These are phyloP conservation scores for Agelas oroides DNA, from an alignment of 37 sponge, comb jelly and placozoan genomes.

Conservation along the genomic window DNA sequence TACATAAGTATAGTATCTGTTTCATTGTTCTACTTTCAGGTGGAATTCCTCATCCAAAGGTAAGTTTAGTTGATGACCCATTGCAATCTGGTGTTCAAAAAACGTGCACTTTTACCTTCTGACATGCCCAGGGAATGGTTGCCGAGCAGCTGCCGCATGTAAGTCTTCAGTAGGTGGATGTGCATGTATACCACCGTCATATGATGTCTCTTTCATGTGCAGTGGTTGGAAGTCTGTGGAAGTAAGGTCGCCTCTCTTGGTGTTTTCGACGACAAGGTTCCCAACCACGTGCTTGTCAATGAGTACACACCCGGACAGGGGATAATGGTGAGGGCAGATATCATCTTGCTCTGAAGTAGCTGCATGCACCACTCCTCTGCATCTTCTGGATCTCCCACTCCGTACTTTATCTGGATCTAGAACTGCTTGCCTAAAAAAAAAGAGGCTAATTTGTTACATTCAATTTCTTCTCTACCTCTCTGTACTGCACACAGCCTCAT, in stretches of 20 bases:
- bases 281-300: conserved; percentile 97
- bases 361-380: not conserved
- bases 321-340: conserved; percentile 86
- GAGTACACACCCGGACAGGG: conserved; percentile 97
- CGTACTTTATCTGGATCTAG: not conserved
- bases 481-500: too few relatives aligned
- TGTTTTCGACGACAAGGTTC: conserved; percentile 69
- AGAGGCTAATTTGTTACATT: too few relatives aligned
- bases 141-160: conserved; percentile 57
- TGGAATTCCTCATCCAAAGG: conserved; percentile 80
- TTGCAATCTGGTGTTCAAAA: not conserved
- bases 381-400: not conserved
- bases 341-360: too few relatives aligned
- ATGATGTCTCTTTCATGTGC: not conserved
- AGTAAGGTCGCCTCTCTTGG: conserved; percentile 41
- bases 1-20: too few relatives aligned
- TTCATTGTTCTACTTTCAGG: too few relatives aligned
- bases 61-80: not conserved
- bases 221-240: conserved; percentile 84
- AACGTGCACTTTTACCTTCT: not conserved
- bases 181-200: too few relatives aligned
- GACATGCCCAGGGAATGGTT: conserved; percentile 58
- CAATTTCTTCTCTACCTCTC: too few relatives aligned
- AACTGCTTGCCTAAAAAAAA: not conserved
- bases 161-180: not conserved